These are phyloP conservation scores for Steatocranus sp. DNA, from an alignment of 2,797 vertebrate species.

Conservation along the genomic window DNA sequence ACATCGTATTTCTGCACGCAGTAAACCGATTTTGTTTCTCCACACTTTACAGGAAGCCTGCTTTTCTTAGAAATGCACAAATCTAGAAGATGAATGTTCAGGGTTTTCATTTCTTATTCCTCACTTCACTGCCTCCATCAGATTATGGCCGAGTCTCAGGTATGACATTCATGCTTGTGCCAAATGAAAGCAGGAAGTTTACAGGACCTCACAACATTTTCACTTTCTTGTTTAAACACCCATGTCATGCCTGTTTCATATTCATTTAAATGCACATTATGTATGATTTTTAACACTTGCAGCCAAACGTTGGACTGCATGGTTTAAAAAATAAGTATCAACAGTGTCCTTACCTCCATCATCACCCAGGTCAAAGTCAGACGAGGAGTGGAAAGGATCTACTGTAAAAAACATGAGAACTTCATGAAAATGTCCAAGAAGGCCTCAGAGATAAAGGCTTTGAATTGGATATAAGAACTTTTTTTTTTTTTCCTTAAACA, in stretches of 20 bases:
- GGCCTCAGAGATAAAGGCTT: background rate
- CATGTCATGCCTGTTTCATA: accelerated
- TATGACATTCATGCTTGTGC: background rate
- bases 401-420: constrained; percentile 19
- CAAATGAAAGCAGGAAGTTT: background rate
- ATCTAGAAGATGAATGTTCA: background rate
- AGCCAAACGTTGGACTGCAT: background rate
- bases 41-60: background rate
- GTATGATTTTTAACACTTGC: background rate
- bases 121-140: background rate
- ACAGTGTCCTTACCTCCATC: constrained; percentile 59
- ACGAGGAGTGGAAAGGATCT: constrained; percentile 56
- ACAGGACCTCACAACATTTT: background rate
- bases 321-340: background rate
- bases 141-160: background rate
- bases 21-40: background rate
- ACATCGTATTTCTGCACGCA: accelerated
- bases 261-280: accelerated
- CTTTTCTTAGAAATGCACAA: background rate
- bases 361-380: constrained; percentile 59
- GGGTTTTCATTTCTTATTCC: background rate
- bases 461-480: background rate
- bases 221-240: background rate
- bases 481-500: background rate
- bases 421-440: background rate